Base-by-base conservation (phyloP, 2,888 invertebrate species). In the Latrodectus hesperus region DNA sequence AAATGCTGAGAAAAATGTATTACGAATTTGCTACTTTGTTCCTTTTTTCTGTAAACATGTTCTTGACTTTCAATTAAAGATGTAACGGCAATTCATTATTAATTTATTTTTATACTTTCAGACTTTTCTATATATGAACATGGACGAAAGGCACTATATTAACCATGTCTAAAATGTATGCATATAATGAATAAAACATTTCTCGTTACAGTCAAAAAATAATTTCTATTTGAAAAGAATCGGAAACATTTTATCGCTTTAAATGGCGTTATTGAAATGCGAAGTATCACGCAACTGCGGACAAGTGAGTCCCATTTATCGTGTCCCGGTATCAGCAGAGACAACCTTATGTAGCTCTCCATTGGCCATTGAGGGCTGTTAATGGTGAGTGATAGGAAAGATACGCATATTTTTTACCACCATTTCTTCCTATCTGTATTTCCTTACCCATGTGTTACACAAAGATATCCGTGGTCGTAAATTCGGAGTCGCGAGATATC, bases 331-430 rank as follows among this genome's bases (percentile, higher is more conserved):
- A 76, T 68, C 64, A 52, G 12, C 64, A 68, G 12, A 82, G 82
- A 82, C 75, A 75, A 17, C 38, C 12, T 22, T 77, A 65, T 22
- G 22, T 68, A 67, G 79, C 26, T 22, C 76, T 26, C 77, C 77
- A 17, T 55, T 76, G 73, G 55, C 80, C 70, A 85, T 80, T 71
- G 80, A 65, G 52, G 71, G 64, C 86, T 87, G 81, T 82, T 87
- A 87, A 87, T 87, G 86, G 80, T 80, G 85, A 86, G n/a, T 71
- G 80, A 86, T 84, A 71, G 71, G 52, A n/a, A 52, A 65, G 81
- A 81, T 77, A 68, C 65, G 64, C 67, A 72, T 60, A 60, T 60
- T 60, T 60, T 52, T 71, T 71, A 17, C 80, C 60, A 60, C 60
- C 77, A 72, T 81, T 82, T 72, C 70, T 26, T 49, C 73, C 77